Evolutionary conservation across 2,888 invertebrate genomes (phyloP).

Genomic region (Perdita meconis): DNA sequence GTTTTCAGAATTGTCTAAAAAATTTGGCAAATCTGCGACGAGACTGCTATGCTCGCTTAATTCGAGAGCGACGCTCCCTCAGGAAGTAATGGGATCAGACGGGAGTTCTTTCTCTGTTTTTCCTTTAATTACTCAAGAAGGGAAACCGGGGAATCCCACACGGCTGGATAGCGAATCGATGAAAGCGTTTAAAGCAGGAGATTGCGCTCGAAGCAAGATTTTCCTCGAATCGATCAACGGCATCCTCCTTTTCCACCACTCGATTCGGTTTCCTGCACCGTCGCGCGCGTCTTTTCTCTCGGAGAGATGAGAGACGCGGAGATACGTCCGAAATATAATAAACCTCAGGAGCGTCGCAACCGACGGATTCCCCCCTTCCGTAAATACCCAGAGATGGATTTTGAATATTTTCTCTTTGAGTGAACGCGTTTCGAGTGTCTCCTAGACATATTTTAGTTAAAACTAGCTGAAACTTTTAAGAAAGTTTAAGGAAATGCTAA

Average conservation of each 20-base stretch:
- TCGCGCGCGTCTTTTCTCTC: slow-evolving; percentile 49
- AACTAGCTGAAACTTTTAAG: too few relatives aligned
- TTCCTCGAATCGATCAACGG: slow-evolving; percentile 38
- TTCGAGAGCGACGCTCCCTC: too few relatives aligned
- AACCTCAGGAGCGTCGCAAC: slow-evolving; percentile 63
- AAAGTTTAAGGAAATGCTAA: too few relatives aligned
- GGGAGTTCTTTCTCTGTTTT: neutral
- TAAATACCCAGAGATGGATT: slow-evolving; percentile 72
- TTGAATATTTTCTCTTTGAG: slow-evolving; percentile 75
- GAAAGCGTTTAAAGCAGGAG: slow-evolving; percentile 26
- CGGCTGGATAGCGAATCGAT: slow-evolving; percentile 2
- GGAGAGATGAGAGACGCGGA: slow-evolving; percentile 46
- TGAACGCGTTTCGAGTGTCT: too few relatives aligned
- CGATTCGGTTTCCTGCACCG: slow-evolving; percentile 33
- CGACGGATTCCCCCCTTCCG: slow-evolving; percentile 63
- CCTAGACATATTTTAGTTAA: too few relatives aligned
- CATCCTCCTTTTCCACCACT: slow-evolving; percentile 28
- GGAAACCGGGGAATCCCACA: neutral
- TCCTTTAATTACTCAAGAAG: neutral
- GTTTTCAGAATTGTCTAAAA: too few relatives aligned
- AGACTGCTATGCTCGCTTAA: too few relatives aligned
- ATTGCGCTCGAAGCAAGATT: slow-evolving; percentile 30
- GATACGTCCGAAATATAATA: slow-evolving; percentile 73
- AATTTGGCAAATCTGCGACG: too few relatives aligned
- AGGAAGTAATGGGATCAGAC: neutral